Evolutionary conservation across 2,797 vertebrate genomes (phyloP), one percentile per base, ranked within the genome.

Genomic region (Trematomus bernacchii): DNA sequence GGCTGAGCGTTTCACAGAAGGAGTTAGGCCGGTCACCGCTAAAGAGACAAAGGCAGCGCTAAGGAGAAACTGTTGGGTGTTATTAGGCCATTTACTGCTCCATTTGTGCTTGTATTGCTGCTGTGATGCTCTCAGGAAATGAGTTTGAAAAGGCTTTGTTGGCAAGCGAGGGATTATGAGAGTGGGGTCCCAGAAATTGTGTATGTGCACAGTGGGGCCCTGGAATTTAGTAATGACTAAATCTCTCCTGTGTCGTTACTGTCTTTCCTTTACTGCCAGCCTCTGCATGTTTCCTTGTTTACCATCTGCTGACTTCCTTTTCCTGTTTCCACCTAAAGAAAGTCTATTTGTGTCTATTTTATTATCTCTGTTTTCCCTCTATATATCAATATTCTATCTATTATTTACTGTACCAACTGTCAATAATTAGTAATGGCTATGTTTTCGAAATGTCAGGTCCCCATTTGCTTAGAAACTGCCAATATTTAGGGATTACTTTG

Each of bases 91-190:
- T 88, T 91, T 85, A 87, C 77, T 84, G 89, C 89, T 85, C 80
- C 75, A 89, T 91, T 89, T 90, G 79, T 83, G 76, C 57, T 80
- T 90, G 89, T 85, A 89, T 85, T 70, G 80, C 77, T 81, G 82
- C 81, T 27, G 53, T 57, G 79, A 85, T 62, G 78, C 84, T 91
- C 83, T 80, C 68, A 76, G 89, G 79, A 89, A 90, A 91, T 90
- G 69, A 91, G 86, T 90, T 87, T 88, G 65, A 83, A 91, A 91
- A 90, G 71, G 88, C 87, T 91, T 91, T 87, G 89, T 90, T 89
- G 82, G 83, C 68, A 65, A 61, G 53, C 54, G 67, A 82, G 63
- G 89, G 89, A 92, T 92, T 92, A 91, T 85, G 75, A 86, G 83
- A 89, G 79, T 80, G 75, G 75, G 83, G 82, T 83, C 86, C 77